Evolutionary conservation across 1,140 invertebrate species (phyloP), one percentile per base, ranked within the genome.

Genomic region (Meloidogyne floridensis): DNA sequence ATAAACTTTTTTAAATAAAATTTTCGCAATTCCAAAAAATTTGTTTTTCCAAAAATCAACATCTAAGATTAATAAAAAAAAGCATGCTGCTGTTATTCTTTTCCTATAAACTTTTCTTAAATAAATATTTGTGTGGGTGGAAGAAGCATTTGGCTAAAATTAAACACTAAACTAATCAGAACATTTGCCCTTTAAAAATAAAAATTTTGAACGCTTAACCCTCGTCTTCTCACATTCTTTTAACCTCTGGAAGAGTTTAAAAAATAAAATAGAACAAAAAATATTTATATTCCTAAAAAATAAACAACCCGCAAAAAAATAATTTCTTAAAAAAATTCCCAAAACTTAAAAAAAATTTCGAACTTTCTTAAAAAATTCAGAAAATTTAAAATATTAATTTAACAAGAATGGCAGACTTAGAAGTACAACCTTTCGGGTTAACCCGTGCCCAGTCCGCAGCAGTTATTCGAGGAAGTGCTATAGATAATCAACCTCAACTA

Each of bases 381-480:
- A n/a, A 65, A n/a, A 59, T n/a, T n/a, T 18, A n/a, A n/a, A 47
- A 47, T 47, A 47, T 8, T 47, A 8, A 47, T 47, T 8, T 65
- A 43, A 72, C 32, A 32, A 69, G 42, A 53, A 79, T 79, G 77
- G 77, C 77, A 18, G 77, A 79, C 43, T 6, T 65, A 8, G 15
- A 65, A 65, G 10, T 79, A 32, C 77, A 79, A 42, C 77, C 77
- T n/a, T 42, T 79, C n/a, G 11, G 53, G 8, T 70, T 83, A 59
- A 65, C 82, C 42, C 82, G 82, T 32, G 80, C 83, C 4, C 83
- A 81, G 43, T 83, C 82, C 13, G 82, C 73, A 56, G 84, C 82
- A 43, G 54, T 83, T 15, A 80, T 83, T 71, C 77, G 84, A 20
- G 70, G 82, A 18, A 76, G 65, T 59, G 81, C 83, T 15, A 53